phyloP scores from a whole-genome alignment of 2,888 invertebrate genomes.

The Caenorhabditis uteleia region DNA sequence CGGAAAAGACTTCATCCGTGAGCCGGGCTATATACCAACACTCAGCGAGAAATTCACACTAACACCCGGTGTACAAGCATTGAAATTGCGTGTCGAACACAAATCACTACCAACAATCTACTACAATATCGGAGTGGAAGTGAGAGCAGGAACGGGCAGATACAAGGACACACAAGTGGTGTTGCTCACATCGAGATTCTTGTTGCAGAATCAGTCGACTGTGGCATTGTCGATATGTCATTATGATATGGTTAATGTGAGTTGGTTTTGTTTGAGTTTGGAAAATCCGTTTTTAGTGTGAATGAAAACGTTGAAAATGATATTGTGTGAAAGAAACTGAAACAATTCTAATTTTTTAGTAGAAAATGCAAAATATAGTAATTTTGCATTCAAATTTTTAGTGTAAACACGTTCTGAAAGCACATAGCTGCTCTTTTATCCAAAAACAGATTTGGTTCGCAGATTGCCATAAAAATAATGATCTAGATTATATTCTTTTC shows the following conservation, averaged over 20 bases:
- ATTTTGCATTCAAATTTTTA: no score
- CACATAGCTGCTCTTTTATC: no score
- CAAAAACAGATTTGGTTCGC: no score
- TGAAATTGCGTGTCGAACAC: constrained; percentile 58
- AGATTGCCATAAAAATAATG: no score
- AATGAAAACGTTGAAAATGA: not conserved
- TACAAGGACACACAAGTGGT: constrained; percentile 90
- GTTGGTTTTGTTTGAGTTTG: constrained; percentile 1
- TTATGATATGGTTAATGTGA: constrained; percentile 76
- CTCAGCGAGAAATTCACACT: constrained; percentile 55
- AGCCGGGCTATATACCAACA: constrained; percentile 50
- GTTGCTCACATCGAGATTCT: constrained; percentile 88
- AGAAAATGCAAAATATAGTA: no score
- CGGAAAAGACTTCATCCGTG: constrained; percentile 42
- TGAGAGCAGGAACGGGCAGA: constrained; percentile 81
- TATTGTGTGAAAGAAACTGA: not conserved
- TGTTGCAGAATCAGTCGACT: constrained; percentile 86
- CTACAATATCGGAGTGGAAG: constrained; percentile 79
- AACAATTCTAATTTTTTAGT: not conserved
- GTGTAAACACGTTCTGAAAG: no score
- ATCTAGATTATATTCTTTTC: no score
- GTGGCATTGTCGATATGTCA: constrained; percentile 86
- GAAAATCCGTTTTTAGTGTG: no score
- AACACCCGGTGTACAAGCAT: constrained; percentile 60
- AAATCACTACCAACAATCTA: constrained; percentile 45